These are phyloP conservation scores for Allobates femoralis DNA, from an alignment of 2,797 vertebrate genomes.

Conservation along the genomic window DNA sequence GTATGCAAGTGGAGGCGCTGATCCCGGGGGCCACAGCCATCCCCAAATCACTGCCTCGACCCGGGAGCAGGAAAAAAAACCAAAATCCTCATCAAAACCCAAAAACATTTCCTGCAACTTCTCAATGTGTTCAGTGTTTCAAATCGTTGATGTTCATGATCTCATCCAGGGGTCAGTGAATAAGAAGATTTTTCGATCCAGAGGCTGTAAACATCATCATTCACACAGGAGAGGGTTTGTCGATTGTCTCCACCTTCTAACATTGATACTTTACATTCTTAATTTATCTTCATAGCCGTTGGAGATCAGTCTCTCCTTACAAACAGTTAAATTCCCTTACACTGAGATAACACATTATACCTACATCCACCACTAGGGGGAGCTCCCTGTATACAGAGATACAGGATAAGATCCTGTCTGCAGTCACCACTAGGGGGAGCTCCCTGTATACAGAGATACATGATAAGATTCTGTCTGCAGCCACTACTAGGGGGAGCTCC, in stretches of 20 bases:
- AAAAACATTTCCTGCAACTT: neutral
- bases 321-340: too few species aligned
- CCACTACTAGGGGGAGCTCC: too few species aligned
- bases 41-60: neutral
- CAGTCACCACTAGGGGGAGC: too few species aligned
- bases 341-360: too few species aligned
- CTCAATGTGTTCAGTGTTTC: neutral
- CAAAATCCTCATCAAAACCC: neutral
- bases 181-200: neutral
- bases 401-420: too few species aligned
- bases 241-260: neutral
- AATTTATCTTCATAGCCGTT: too few species aligned
- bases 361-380: too few species aligned
- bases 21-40: neutral
- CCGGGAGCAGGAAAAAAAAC: neutral
- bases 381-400: too few species aligned
- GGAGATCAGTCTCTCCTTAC: too few species aligned
- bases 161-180: neutral
- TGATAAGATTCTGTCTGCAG: too few species aligned
- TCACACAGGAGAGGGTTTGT: neutral
- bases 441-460: too few species aligned
- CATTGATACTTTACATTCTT: neutral
- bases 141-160: too few species aligned
- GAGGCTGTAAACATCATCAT: neutral
- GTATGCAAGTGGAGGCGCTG: neutral